Percentiles rank a stretch among this genome's conserved stretches.
Evolutionary conservation across 2,113 vertebrate genomes (phyloP).

Genomic region (Irena cyanogastra): DNA sequence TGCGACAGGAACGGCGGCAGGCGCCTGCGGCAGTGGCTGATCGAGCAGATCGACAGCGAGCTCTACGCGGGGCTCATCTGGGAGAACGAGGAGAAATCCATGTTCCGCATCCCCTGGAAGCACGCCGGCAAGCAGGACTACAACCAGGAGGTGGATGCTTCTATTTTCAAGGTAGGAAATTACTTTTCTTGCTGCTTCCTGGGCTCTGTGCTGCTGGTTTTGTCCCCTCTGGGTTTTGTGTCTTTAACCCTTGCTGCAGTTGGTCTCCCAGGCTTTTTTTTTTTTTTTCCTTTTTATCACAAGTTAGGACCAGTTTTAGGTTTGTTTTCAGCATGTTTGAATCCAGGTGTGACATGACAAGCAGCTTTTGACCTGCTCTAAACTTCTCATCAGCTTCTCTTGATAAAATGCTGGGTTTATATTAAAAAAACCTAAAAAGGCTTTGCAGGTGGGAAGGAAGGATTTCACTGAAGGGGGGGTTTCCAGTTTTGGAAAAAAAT

Average conservation of each 20-base stretch:
- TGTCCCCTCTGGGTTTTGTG: neutral
- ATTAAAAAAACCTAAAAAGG: neutral
- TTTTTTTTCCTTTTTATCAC: too few species aligned
- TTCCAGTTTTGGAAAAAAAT: neutral
- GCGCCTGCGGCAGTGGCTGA: constrained; percentile 93
- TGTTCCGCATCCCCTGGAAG: constrained; percentile 99
- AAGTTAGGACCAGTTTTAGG: neutral
- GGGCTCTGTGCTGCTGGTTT: neutral
- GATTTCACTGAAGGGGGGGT: neutral
- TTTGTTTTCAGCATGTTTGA: neutral
- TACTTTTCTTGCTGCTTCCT: neutral
- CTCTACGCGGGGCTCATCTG: constrained; percentile 88
- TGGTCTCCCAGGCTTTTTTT: neutral
- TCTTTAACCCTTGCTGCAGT: too few species aligned
- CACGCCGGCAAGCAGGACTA: constrained; percentile 98
- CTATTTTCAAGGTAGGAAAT: constrained; percentile 89
- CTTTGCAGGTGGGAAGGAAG: neutral
- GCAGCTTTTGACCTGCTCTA: neutral
- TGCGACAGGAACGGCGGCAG: constrained; percentile 83
- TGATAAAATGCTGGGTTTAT: neutral
- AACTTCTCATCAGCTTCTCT: neutral
- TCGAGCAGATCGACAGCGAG: constrained; percentile 91
- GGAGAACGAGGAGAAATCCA: constrained; percentile 86
- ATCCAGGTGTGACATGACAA: neutral
- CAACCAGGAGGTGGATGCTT: constrained; percentile 95